Percentiles rank a stretch among this genome's conserved stretches.
Conservation (phyloP, 2,888 invertebrate species). For the Rotaria magnacalcarata region DNA sequence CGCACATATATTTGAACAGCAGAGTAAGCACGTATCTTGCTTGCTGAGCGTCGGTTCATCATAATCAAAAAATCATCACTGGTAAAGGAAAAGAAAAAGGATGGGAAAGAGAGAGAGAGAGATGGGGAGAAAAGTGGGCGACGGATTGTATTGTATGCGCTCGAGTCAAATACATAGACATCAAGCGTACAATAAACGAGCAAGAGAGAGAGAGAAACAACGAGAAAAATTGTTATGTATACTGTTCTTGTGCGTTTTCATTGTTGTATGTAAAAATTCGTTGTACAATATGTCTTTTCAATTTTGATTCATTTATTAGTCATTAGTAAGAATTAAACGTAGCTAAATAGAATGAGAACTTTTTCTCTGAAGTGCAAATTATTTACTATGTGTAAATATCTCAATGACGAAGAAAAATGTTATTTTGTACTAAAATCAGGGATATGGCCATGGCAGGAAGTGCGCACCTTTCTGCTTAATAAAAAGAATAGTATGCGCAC, state of each 20-base stretch:
- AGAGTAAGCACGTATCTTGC: constrained; percentile 26
- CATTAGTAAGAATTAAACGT: too few relatives aligned
- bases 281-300: too few relatives aligned
- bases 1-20: constrained; percentile 23
- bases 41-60: constrained; percentile 19
- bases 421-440: too few relatives aligned
- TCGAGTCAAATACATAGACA: constrained; percentile 11
- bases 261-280: not conserved
- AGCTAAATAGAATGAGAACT: too few relatives aligned
- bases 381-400: too few relatives aligned
- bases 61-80: constrained; percentile 24
- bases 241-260: not conserved
- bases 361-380: too few relatives aligned
- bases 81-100: not conserved
- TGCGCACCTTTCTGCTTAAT: too few relatives aligned
- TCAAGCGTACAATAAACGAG: not conserved
- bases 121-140: not conserved
- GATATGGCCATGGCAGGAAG: too few relatives aligned
- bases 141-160: not conserved
- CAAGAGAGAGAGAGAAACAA: not conserved
- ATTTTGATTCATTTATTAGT: too few relatives aligned
- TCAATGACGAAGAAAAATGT: too few relatives aligned
- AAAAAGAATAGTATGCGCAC: too few relatives aligned
- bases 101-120: not conserved
- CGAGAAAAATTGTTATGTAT: not conserved